phyloP scores from a whole-genome alignment of 2,888 invertebrate species.

The Doris montereyensis region DNA sequence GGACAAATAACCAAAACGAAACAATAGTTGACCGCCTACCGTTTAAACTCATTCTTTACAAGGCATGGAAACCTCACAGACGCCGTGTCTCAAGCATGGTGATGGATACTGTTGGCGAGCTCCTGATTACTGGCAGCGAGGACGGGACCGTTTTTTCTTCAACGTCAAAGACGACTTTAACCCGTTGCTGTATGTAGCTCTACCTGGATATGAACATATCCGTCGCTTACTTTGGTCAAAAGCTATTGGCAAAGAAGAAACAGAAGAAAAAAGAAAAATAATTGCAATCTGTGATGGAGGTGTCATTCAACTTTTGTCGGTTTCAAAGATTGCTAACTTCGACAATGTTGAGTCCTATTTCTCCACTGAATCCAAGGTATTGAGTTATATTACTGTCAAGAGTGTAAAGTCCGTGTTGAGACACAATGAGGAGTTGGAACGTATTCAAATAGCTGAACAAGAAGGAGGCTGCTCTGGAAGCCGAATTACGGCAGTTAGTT shows the following conservation, averaged over 20 bases:
- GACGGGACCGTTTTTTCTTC: conserved; percentile 43
- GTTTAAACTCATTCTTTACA: background rate
- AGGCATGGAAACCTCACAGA: conserved; percentile 37
- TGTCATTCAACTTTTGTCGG: conserved; percentile 19
- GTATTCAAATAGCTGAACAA: conserved; percentile 27
- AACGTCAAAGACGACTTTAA: conserved; percentile 1
- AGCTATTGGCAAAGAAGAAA: background rate
- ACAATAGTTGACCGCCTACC: background rate
- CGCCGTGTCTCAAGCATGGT: conserved; percentile 13
- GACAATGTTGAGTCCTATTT: conserved; percentile 31
- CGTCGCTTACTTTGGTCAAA: conserved; percentile 6
- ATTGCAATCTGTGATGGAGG: conserved; percentile 13
- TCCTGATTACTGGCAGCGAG: conserved; percentile 34
- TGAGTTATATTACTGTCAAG: conserved; percentile 25
- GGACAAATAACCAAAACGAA: background rate
- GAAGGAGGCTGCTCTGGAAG: conserved; percentile 33
- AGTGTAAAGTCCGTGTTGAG: conserved; percentile 42
- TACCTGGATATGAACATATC: conserved; percentile 28
- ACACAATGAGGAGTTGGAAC: conserved; percentile 41
- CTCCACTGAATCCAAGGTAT: background rate
- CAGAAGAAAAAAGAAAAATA: conserved; percentile 15
- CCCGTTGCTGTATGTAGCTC: conserved; percentile 34
- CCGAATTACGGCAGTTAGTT: conserved; percentile 28
- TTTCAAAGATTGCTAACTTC: conserved; percentile 8
- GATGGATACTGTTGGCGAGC: conserved; percentile 7